These are phyloP conservation scores for Phrynocephalus versicolor DNA, from an alignment of 2,113 vertebrate genomes.

Conservation along the genomic window DNA sequence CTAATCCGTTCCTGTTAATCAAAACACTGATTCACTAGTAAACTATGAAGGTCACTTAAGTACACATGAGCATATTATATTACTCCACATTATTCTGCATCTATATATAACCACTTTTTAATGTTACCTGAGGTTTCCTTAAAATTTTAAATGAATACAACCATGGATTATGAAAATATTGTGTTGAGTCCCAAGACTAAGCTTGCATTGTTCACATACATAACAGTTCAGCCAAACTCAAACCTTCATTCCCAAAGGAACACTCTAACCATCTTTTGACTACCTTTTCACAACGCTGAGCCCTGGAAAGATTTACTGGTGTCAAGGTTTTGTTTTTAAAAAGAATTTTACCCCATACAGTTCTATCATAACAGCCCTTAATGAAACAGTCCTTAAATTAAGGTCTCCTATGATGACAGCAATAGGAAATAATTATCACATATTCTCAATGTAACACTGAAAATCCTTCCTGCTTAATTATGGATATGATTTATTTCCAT, in stretches of 20 bases:
- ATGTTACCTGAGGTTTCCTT: slow-evolving; percentile 61
- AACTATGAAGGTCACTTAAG: slow-evolving; percentile 71
- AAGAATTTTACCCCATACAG: background rate
- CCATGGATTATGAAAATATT: background rate
- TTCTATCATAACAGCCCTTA: too few species aligned
- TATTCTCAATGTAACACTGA: too few species aligned
- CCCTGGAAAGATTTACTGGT: background rate
- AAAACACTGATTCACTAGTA: slow-evolving; percentile 53
- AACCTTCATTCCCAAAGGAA: background rate
- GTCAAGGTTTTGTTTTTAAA: background rate
- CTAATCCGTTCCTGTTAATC: slow-evolving; percentile 45
- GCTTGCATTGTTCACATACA: background rate
- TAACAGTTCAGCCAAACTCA: background rate
- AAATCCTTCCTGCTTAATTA: too few species aligned
- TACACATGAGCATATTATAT: slow-evolving; percentile 57
- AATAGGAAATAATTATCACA: too few species aligned
- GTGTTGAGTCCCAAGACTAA: background rate
- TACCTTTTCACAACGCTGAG: background rate
- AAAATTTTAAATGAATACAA: slow-evolving; percentile 28
- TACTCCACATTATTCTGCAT: slow-evolving; percentile 60
- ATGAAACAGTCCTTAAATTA: too few species aligned
- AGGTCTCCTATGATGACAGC: too few species aligned
- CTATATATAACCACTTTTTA: slow-evolving; percentile 67
- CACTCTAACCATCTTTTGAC: background rate
- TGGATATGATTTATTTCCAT: too few species aligned